Base-by-base conservation (phyloP, 1,140 invertebrate species). In the Anagrus nilaparvatae region DNA sequence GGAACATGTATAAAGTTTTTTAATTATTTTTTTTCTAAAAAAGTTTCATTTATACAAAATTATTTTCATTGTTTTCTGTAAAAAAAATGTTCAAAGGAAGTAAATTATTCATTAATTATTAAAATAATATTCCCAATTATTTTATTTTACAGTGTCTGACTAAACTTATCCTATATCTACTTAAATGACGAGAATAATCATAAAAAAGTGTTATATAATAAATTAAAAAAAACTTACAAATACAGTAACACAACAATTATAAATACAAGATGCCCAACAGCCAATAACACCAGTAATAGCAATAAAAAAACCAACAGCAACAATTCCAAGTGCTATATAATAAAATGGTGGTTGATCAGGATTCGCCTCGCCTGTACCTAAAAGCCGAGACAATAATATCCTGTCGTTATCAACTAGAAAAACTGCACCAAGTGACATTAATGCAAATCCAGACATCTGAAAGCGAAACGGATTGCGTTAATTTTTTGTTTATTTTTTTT, bases 241-340 rank as follows among this genome's bases (percentile, higher is more conserved):
- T 41, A 74, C 76, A 13, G 86, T 67, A 30, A 83, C 70, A 54
- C 77, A 76, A 50, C 82, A 81, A 54, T 78, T 82, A 48, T 80
- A 72, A 43, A 82, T 62, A 55, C 82, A 84, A 7, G 79, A 79
- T 2, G 81, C 81, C 79, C 82, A 86, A 52, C 82, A 87, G 20
- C 84, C 84, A 6, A 86, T 57, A 24, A 86, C 70, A 3, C 79
- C 75, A 4, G 75, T 73, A 4, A 76, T 61, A 19, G 78, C 75
- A 21, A 82, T 73, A 14, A 76, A 55, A 25, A 85, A 69, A 13
- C 84, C 85, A 0, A 78, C 59, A 1, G 69, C 66, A 13, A 81
- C 69, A 18, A 84, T 54, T 3, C 72, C 76, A 12, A 86, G 67
- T 0, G 82, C 74, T 1, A 81, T 63, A 50, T 86, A 86, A 56